These are phyloP conservation scores for Ranitomeya variabilis DNA, from an alignment of 2,113 vertebrate species.

Conservation along the genomic window DNA sequence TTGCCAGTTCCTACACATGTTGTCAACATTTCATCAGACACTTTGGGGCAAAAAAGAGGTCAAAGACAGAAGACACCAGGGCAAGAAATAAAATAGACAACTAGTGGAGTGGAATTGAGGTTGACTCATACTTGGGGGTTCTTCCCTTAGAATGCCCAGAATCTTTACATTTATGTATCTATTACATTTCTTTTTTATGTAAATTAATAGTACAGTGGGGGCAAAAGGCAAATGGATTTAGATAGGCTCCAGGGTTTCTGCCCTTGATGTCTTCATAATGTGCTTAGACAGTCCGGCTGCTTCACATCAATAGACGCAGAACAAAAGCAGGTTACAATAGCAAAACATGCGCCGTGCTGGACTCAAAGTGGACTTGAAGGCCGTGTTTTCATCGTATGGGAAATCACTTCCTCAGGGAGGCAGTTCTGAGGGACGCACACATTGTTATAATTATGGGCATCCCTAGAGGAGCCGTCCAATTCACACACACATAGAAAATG, in stretches of 20 bases:
- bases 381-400: slow-evolving; percentile 29
- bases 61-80: neutral
- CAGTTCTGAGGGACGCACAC: slow-evolving; percentile 50
- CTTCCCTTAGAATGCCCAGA: neutral
- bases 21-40: too few relatives aligned
- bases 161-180: neutral
- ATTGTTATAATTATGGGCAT: slow-evolving; percentile 53
- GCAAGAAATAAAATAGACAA: too few relatives aligned
- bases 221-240: neutral
- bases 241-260: neutral
- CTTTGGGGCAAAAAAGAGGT: neutral
- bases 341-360: slow-evolving; percentile 20
- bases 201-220: neutral
- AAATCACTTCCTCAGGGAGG: slow-evolving; percentile 57
- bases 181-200: neutral
- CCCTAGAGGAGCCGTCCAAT: slow-evolving; percentile 44
- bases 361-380: slow-evolving; percentile 30
- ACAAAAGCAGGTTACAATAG: slow-evolving; percentile 54
- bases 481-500: slow-evolving; percentile 49
- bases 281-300: slow-evolving; percentile 39
- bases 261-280: slow-evolving; percentile 25
- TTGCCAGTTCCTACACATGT: too few relatives aligned
- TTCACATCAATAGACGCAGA: slow-evolving; percentile 51
- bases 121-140: neutral
- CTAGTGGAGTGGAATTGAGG: neutral